Conservation (phyloP, 2,888 invertebrate genomes). For the Ennomos fuscantarius region DNA sequence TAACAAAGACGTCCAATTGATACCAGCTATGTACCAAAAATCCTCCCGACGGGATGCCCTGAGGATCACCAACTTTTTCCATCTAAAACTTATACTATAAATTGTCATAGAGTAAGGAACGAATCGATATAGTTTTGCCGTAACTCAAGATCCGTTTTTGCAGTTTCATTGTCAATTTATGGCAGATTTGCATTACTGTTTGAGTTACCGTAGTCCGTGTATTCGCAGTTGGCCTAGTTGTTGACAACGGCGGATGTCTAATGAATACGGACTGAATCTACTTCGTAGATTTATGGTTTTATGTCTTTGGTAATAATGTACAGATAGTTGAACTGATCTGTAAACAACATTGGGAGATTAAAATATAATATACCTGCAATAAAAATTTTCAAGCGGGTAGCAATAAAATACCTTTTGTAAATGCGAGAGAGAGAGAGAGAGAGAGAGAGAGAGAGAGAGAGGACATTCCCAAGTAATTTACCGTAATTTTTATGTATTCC, state of each 20-base stretch:
- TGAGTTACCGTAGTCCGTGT: slow-evolving; percentile 55
- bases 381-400: no score
- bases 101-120: slow-evolving; percentile 66
- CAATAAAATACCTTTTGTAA: no score
- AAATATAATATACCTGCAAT: no score
- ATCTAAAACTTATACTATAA: slow-evolving; percentile 81
- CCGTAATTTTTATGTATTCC: no score
- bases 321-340: no score
- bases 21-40: slow-evolving; percentile 50
- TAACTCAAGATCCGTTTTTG: slow-evolving; percentile 38
- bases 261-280: slow-evolving; percentile 8
- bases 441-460: no score
- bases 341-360: no score
- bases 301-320: no score
- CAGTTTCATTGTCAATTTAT: slow-evolving; percentile 77
- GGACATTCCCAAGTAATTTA: no score
- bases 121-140: slow-evolving; percentile 43
- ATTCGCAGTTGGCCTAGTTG: slow-evolving; percentile 43
- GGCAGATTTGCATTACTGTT: slow-evolving; percentile 74
- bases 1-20: slow-evolving; percentile 54
- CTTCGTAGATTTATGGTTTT: no score
- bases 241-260: slow-evolving; percentile 10
- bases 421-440: no score
- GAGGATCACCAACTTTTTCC: slow-evolving; percentile 79
- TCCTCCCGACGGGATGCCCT: slow-evolving; percentile 51